phyloP scores from a whole-genome alignment of 1,140 invertebrate genomes.

The Adoxophyes honmai region DNA sequence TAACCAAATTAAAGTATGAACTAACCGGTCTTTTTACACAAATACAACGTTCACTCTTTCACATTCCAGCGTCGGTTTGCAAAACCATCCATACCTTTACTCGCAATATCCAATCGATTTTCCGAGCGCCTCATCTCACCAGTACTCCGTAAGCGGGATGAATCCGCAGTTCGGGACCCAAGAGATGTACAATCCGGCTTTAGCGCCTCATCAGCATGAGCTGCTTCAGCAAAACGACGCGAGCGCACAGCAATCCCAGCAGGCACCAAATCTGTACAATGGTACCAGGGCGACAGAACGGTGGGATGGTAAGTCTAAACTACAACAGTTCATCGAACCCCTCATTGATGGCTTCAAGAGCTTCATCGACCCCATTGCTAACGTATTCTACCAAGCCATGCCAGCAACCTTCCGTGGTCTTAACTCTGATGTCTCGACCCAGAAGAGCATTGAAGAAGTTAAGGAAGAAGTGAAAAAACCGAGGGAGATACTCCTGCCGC shows the following conservation, averaged over 20 bases:
- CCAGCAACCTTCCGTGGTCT: slow-evolving; percentile 61
- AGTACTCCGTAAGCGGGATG: slow-evolving; percentile 69
- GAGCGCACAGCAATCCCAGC: slow-evolving; percentile 73
- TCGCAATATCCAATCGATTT: slow-evolving; percentile 76
- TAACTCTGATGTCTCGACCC: slow-evolving; percentile 48
- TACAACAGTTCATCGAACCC: slow-evolving; percentile 65
- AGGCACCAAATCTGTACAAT: slow-evolving; percentile 59
- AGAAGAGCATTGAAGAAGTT: slow-evolving; percentile 42
- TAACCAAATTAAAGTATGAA: neutral
- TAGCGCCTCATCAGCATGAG: slow-evolving; percentile 59
- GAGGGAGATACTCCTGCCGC: slow-evolving; percentile 56
- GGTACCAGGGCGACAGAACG: slow-evolving; percentile 65
- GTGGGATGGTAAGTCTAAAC: slow-evolving; percentile 75
- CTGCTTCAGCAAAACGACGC: slow-evolving; percentile 62
- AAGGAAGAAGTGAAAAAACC: slow-evolving; percentile 45
- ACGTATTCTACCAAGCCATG: slow-evolving; percentile 59
- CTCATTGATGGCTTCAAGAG: slow-evolving; percentile 53
- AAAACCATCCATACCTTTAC: slow-evolving; percentile 72
- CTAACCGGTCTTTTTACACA: neutral
- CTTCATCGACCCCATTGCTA: slow-evolving; percentile 59
- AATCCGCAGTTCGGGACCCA: slow-evolving; percentile 63
- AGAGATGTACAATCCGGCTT: slow-evolving; percentile 65
- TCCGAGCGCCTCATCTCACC: slow-evolving; percentile 69
- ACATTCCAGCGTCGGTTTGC: slow-evolving; percentile 67
- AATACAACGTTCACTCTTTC: slow-evolving; percentile 40